phyloP scores from a whole-genome alignment of 2,888 invertebrate genomes.

The Drosophila lacicola region DNA sequence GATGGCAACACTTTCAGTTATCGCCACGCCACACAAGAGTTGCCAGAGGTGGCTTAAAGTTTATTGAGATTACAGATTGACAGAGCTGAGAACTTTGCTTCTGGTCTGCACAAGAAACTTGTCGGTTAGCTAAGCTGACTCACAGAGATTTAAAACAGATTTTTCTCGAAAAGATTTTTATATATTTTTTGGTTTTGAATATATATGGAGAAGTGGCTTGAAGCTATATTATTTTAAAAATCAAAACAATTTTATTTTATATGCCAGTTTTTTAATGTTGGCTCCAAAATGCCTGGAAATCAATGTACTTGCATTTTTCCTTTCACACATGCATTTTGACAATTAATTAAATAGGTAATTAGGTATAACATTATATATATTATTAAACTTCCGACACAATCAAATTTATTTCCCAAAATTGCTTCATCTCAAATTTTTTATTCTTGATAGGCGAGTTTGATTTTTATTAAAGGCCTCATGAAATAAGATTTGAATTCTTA shows the following conservation, averaged over 20 bases:
- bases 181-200: no score
- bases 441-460: background rate
- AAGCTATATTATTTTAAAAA: no score
- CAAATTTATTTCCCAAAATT: background rate
- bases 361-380: no score
- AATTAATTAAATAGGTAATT: no score
- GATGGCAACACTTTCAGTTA: slow-evolving; percentile 44
- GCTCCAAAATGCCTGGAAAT: no score
- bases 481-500: slow-evolving; percentile 3
- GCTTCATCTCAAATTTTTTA: background rate
- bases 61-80: slow-evolving; percentile 16
- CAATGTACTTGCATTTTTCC: no score
- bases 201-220: no score
- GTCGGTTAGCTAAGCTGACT: background rate
- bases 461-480: background rate
- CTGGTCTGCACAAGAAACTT: background rate
- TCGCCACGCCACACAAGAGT: slow-evolving; percentile 1
- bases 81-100: background rate
- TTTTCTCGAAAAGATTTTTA: background rate
- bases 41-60: slow-evolving; percentile 7
- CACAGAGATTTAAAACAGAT: background rate
- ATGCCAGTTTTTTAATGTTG: no score
- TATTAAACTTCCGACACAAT: background rate
- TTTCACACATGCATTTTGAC: no score
- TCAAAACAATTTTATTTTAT: no score